Base-by-base conservation (phyloP, 2,113 vertebrate genomes). In the Chascanopsetta lugubris region DNA sequence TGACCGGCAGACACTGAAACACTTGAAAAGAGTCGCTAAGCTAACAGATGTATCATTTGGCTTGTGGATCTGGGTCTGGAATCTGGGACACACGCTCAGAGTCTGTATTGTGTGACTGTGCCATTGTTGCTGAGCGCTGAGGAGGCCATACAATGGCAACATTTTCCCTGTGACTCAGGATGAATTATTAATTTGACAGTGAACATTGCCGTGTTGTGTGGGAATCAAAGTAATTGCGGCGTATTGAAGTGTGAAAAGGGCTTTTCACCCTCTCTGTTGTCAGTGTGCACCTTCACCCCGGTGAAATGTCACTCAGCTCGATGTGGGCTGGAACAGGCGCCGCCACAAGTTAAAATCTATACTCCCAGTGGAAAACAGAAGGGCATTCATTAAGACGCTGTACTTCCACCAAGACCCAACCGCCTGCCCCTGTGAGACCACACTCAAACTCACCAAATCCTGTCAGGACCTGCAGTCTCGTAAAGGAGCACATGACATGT, bases 101-200 rank as follows among this genome's bases (percentile, higher is more conserved):
- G n/a, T 45, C 51, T 36, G 36, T 27, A 42, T 45, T 70, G 8
- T 64, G 20, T 61, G 4, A 42, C 22, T 46, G n/a, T 58, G 18
- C 67, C 49, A 7, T 26, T 27, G 53, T 7, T 29, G 12, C 27
- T 6, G 17, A 36, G 45, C 15, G 34, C 0, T 25, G 26, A 20
- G 45, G 34, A 48, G 6, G 22, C 7, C 15, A 15, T 22, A 46
- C 18, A 60, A 61, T 12, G 45, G 25, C 17, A 36, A 45, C 49
- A 61, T 50, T 11, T 48, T 32, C 1, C 25, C 12, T 17, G 20
- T 24, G 42, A 47, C 30, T 47, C n/a, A 12, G 24, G 34, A 65
- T 56, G 2, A 64, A 73, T 38, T 21, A 25, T 29, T n/a, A 25
- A 55, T 49, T 49, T 5, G 22, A 56, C 67, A 55, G 5, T 17